These are phyloP conservation scores for Epicampocera succincta DNA, from an alignment of 2,888 invertebrate genomes.

Conservation along the genomic window DNA sequence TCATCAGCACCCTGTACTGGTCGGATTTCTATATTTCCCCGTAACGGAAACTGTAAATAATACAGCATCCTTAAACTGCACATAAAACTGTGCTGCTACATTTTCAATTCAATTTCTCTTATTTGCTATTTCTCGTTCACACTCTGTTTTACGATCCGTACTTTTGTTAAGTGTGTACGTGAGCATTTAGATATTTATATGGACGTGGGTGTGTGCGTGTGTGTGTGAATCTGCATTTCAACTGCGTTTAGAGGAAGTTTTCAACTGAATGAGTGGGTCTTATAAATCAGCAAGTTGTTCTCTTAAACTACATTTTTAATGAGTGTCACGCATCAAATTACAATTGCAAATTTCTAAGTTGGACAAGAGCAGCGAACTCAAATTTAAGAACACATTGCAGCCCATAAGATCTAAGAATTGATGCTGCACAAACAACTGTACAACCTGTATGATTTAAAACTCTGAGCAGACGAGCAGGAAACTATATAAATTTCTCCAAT, in stretches of 20 bases:
- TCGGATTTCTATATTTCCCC: constrained; percentile 35
- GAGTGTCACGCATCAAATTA: neutral
- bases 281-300: constrained; percentile 17
- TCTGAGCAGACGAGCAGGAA: no score
- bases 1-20: neutral
- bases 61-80: constrained; percentile 45
- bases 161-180: neutral
- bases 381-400: neutral
- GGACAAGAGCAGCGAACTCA: neutral
- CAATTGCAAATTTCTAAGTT: neutral
- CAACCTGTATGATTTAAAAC: no score
- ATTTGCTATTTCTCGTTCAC: neutral
- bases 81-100: constrained; percentile 33
- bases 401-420: no score
- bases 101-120: constrained; percentile 23
- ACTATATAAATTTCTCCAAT: no score
- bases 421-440: no score
- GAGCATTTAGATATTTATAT: no score
- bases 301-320: neutral
- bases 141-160: neutral
- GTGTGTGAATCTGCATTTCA: constrained; percentile 29
- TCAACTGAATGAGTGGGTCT: constrained; percentile 29
- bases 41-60: constrained; percentile 57
- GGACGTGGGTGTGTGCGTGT: no score
- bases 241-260: constrained; percentile 35